Evolutionary conservation across 2,888 invertebrate species (phyloP).

Genomic region (Eretmocerus hayati): DNA sequence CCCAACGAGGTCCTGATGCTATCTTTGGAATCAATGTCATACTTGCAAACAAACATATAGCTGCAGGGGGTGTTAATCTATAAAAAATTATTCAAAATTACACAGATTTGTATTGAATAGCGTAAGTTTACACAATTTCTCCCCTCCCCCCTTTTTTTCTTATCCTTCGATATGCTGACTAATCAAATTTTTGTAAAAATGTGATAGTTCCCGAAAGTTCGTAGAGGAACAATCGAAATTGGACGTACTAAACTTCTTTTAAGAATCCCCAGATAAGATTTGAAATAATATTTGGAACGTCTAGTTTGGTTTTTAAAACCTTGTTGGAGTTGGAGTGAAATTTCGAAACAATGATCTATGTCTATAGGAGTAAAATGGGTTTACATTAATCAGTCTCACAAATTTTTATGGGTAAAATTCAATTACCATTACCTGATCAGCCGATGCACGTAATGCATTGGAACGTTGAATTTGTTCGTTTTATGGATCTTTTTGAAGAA

Average conservation of each 20-base stretch:
- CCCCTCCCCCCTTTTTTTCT: too few relatives aligned
- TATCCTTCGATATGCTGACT: too few relatives aligned
- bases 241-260: too few relatives aligned
- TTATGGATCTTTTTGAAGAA: constrained; percentile 1
- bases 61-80: neutral
- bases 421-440: constrained; percentile 2
- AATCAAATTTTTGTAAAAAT: too few relatives aligned
- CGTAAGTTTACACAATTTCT: too few relatives aligned
- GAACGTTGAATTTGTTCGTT: neutral
- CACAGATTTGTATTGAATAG: neutral
- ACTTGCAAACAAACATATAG: neutral
- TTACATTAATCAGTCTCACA: neutral
- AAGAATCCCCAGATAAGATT: too few relatives aligned
- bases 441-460: constrained; percentile 5
- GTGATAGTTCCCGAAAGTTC: too few relatives aligned
- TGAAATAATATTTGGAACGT: too few relatives aligned
- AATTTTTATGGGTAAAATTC: neutral
- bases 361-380: neutral
- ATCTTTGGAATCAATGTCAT: neutral
- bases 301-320: too few relatives aligned
- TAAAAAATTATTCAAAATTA: neutral
- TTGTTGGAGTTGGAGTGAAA: neutral
- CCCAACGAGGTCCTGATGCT: constrained; percentile 49
- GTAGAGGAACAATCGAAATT: too few relatives aligned
- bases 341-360: neutral